Conservation (phyloP, 2,888 invertebrate genomes). For the Lydus trimaculatus region DNA sequence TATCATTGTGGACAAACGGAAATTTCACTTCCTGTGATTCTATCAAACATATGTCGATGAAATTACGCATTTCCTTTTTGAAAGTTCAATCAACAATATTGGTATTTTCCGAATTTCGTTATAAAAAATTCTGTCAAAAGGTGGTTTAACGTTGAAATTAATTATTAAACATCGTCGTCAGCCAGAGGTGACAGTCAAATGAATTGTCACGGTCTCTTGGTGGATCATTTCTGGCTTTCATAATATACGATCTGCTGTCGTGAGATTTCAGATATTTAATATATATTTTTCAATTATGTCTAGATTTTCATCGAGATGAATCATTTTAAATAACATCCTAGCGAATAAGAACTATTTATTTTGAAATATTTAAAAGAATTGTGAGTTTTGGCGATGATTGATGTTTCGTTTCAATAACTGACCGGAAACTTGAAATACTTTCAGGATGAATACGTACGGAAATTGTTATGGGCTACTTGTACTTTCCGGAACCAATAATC, state of each 20-base stretch:
- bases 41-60: neutral
- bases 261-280: neutral
- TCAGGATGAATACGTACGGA: neutral
- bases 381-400: neutral
- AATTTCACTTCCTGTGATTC: neutral
- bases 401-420: conserved; percentile 2
- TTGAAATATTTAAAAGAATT: neutral
- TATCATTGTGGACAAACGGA: neutral
- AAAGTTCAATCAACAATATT: neutral
- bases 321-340: neutral
- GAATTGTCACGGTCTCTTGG: neutral
- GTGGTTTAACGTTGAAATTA: neutral
- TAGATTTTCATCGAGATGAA: neutral
- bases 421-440: neutral
- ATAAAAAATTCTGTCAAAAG: neutral
- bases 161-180: neutral
- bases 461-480: neutral
- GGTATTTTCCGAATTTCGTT: neutral
- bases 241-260: neutral
- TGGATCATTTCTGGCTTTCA: neutral
- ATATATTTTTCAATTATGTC: conserved; percentile 2
- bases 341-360: neutral
- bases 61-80: neutral
- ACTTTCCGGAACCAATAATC: neutral
- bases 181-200: conserved; percentile 5